Evolutionary conservation across 2,113 vertebrate genomes (phyloP), one percentile per base, ranked within the genome.

Genomic region (Callionymus lyra): DNA sequence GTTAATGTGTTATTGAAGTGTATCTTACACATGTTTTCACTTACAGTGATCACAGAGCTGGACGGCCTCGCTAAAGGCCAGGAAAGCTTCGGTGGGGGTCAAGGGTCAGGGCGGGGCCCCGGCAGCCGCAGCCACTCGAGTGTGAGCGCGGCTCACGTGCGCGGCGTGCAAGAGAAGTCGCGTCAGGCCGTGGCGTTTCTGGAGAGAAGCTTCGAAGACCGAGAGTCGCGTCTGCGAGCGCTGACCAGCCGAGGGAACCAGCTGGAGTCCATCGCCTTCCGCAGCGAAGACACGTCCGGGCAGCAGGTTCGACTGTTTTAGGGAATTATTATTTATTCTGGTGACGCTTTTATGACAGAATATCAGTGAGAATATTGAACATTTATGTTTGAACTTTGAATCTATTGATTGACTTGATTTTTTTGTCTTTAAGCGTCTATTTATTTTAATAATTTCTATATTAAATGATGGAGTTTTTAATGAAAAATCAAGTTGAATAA

Each of bases 11-110:
- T n/a, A n/a, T n/a, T n/a, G n/a, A n/a, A n/a, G n/a, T n/a, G n/a
- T n/a, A n/a, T n/a, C n/a, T n/a, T n/a, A n/a, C n/a, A n/a, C n/a
- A n/a, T n/a, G n/a, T n/a, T n/a, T n/a, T n/a, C n/a, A n/a, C n/a
- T 55, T 5, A 34, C 73, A 99, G 95, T 99, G 77, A 95, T 99
- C 66, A 98, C 93, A 39, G 95, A 99, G 74, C 74, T 98, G 62
- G 95, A 98, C 0, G 95, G 94, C 50, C 86, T 99, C 77, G 93
- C 94, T 53, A 94, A 94, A 70, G 94, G 94, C 40, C 93, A 96
- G 42, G 92, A 97, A 16, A 56, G 37, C 53, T 70, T 74, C 66
- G 84, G 71, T 71, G 89, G 79, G 62, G 84, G 74, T 81, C 12
- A 44, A 31, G 77, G 60, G 10, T 62, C 55, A 13, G 90, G 79